These are phyloP conservation scores for Matsumurasca onukii DNA, from an alignment of 1,140 invertebrate genomes.

Conservation along the genomic window DNA sequence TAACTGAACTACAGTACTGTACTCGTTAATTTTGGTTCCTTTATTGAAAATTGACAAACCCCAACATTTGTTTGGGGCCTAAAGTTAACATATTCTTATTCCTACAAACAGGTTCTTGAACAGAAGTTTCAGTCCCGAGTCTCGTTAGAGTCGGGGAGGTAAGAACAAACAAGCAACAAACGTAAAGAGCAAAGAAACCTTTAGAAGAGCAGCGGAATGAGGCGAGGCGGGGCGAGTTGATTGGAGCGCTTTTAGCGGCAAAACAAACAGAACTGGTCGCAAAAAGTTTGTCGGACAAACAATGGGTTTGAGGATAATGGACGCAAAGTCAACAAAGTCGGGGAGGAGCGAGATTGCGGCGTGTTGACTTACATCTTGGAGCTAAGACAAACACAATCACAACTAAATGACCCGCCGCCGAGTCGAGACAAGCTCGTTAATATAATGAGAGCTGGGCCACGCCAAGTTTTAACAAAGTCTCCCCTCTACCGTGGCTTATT, in stretches of 20 bases:
- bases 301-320: constrained; percentile 12
- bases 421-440: neutral
- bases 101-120: too few relatives aligned
- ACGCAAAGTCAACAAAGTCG: constrained; percentile 14
- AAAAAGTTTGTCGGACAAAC: constrained; percentile 15
- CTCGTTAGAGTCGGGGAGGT: too few relatives aligned
- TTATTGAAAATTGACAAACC: too few relatives aligned
- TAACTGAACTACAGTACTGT: too few relatives aligned
- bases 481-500: neutral
- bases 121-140: too few relatives aligned
- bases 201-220: neutral
- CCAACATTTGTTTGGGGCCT: too few relatives aligned
- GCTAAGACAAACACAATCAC: constrained; percentile 29
- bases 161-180: too few relatives aligned
- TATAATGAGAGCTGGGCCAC: constrained; percentile 11
- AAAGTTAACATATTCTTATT: too few relatives aligned
- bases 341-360: neutral
- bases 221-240: neutral
- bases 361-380: constrained; percentile 3
- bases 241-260: constrained; percentile 23
- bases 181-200: neutral
- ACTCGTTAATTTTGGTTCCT: too few relatives aligned
- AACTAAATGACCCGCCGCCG: constrained; percentile 11
- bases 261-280: constrained; percentile 20
- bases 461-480: constrained; percentile 14